These are phyloP conservation scores for Rhodophaea formosa DNA, from an alignment of 2,888 invertebrate genomes.

Conservation along the genomic window DNA sequence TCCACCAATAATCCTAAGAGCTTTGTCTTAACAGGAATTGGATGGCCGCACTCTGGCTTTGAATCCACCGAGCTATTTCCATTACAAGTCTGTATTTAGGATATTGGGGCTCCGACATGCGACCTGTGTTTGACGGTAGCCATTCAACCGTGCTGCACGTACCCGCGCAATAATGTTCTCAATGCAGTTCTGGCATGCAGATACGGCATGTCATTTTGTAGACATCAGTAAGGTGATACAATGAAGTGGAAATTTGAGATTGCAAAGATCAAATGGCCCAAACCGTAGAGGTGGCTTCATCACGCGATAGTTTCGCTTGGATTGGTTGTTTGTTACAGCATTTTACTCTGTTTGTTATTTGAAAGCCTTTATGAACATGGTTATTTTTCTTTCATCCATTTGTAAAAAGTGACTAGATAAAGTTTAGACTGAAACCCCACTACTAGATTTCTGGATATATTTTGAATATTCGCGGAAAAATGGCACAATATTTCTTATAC, in stretches of 20 bases:
- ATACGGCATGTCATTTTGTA: background rate
- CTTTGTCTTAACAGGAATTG: background rate
- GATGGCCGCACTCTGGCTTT: conserved; percentile 1
- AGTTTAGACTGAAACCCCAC: too few species aligned
- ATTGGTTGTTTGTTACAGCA: too few species aligned
- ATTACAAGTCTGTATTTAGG: conserved; percentile 1
- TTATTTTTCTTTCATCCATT: too few species aligned
- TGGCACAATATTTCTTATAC: too few species aligned
- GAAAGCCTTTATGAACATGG: too few species aligned
- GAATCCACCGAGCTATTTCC: background rate
- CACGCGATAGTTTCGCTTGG: too few species aligned
- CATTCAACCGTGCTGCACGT: conserved; percentile 5
- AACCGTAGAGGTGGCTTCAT: background rate
- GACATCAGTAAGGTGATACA: background rate
- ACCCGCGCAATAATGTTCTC: background rate
- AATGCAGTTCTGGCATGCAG: background rate
- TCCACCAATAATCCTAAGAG: too few species aligned
- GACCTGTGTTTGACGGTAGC: conserved; percentile 8
- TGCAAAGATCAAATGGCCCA: background rate
- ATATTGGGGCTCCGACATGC: background rate
- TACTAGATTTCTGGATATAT: too few species aligned
- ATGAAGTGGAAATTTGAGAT: background rate
- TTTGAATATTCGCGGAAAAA: too few species aligned
- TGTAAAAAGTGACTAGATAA: too few species aligned
- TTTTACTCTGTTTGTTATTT: too few species aligned